Evolutionary conservation across 2,888 invertebrate genomes (phyloP).

Genomic region (Ochlodes sylvanus): DNA sequence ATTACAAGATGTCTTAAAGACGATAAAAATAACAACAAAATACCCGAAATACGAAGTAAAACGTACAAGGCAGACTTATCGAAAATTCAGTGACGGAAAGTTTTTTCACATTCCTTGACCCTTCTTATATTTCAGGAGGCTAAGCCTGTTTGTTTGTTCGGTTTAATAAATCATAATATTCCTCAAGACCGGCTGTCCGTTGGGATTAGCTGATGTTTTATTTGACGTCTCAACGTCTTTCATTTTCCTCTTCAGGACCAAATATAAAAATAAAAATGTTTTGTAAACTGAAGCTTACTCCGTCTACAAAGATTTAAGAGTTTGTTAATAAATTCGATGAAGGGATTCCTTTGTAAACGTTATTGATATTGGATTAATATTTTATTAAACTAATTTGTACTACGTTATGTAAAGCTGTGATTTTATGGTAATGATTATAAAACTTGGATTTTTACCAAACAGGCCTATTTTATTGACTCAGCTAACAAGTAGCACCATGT

Average conservation of each 20-base stretch:
- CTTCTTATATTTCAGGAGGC: slow-evolving; percentile 48
- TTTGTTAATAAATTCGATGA: slow-evolving; percentile 18
- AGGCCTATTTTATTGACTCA: background rate
- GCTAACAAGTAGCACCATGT: background rate
- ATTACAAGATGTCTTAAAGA: too few relatives aligned
- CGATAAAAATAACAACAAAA: too few relatives aligned
- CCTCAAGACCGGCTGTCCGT: slow-evolving; percentile 52
- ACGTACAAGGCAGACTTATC: slow-evolving; percentile 3
- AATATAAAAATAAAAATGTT: slow-evolving; percentile 49
- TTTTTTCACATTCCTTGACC: slow-evolving; percentile 44
- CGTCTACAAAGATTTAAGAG: slow-evolving; percentile 24
- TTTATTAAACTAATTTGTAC: background rate
- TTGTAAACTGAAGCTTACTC: slow-evolving; percentile 42
- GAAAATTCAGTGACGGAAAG: slow-evolving; percentile 27
- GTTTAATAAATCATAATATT: slow-evolving; percentile 68
- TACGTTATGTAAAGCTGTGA: background rate
- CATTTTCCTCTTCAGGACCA: slow-evolving; percentile 45
- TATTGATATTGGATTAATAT: slow-evolving; percentile 1
- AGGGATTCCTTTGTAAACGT: slow-evolving; percentile 14
- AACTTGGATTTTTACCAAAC: background rate
- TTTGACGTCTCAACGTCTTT: slow-evolving; percentile 62
- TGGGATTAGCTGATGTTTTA: slow-evolving; percentile 65
- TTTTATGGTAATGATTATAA: background rate
- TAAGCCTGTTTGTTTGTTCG: slow-evolving; percentile 49
- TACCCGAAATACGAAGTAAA: slow-evolving; percentile 1